Evolutionary conservation across 2,888 invertebrate genomes (phyloP).

Genomic region (Drosophila colorata): DNA sequence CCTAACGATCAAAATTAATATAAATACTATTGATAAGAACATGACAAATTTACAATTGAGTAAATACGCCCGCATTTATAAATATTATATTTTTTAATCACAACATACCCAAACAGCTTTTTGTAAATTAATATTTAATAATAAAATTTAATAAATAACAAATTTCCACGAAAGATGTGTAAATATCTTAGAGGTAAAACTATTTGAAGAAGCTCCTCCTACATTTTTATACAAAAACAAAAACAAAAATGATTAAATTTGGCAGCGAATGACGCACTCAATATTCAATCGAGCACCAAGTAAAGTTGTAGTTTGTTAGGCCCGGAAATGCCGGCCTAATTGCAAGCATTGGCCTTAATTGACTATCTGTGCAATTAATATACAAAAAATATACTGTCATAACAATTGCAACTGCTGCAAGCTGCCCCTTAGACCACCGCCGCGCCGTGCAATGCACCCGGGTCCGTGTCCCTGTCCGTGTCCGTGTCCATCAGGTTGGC

Average conservation of each 20-base stretch:
- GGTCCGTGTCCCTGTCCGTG: conserved; percentile 25
- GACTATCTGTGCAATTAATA: conserved; percentile 62
- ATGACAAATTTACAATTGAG: no score
- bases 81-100: no score
- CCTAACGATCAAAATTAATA: no score
- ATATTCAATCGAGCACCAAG: conserved; percentile 11
- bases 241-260: conserved; percentile 12
- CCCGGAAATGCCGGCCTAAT: conserved; percentile 69
- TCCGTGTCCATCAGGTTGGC: conserved; percentile 48
- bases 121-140: no score
- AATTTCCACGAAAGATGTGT: neutral
- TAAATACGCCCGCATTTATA: no score
- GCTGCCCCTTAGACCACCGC: conserved; percentile 32
- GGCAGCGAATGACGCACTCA: conserved; percentile 48
- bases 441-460: conserved; percentile 54
- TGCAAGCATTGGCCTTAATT: conserved; percentile 41
- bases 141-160: no score
- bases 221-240: no score
- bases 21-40: no score
- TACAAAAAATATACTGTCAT: conserved; percentile 36
- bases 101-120: no score
- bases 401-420: conserved; percentile 39
- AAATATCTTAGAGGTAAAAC: neutral
- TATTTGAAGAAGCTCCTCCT: neutral
- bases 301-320: conserved; percentile 28